Evolutionary conservation across 2,797 vertebrate species (phyloP).

Genomic region (Enteromius afrohamiltoni): DNA sequence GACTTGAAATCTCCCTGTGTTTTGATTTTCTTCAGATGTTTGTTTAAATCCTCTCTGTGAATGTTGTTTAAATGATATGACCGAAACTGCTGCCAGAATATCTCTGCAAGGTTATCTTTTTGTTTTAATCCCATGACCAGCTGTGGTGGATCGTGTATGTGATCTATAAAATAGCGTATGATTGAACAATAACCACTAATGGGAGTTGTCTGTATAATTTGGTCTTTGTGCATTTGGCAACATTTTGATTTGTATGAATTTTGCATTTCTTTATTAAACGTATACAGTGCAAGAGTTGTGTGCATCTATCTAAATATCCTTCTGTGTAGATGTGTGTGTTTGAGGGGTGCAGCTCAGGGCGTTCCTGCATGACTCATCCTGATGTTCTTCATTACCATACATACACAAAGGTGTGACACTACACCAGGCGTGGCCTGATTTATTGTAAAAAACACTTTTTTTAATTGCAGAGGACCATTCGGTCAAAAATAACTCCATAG

Average conservation of each 20-base stretch:
- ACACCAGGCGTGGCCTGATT: too few species aligned
- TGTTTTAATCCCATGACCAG: too few species aligned
- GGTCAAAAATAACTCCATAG: too few species aligned
- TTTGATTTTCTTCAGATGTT: neutral
- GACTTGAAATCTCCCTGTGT: constrained; percentile 10
- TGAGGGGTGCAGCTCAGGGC: too few species aligned
- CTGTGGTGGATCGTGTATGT: constrained; percentile 6
- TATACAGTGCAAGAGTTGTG: neutral
- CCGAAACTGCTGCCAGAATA: neutral
- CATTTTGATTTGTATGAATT: neutral
- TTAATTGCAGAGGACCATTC: too few species aligned
- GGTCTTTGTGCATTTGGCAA: neutral
- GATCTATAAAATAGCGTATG: neutral
- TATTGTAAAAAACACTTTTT: too few species aligned
- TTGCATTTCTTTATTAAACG: constrained; percentile 17
- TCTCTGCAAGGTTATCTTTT: neutral
- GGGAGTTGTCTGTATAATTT: constrained; percentile 20
- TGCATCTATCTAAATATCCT: too few species aligned
- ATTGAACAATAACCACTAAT: constrained; percentile 10
- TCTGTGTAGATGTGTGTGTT: too few species aligned
- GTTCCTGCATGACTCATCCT: neutral
- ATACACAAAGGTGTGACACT: too few species aligned
- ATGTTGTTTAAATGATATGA: neutral
- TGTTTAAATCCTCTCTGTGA: neutral
- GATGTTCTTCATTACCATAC: neutral